Base-by-base conservation (phyloP, 2,888 invertebrate genomes). In the Nymphalis urticae region DNA sequence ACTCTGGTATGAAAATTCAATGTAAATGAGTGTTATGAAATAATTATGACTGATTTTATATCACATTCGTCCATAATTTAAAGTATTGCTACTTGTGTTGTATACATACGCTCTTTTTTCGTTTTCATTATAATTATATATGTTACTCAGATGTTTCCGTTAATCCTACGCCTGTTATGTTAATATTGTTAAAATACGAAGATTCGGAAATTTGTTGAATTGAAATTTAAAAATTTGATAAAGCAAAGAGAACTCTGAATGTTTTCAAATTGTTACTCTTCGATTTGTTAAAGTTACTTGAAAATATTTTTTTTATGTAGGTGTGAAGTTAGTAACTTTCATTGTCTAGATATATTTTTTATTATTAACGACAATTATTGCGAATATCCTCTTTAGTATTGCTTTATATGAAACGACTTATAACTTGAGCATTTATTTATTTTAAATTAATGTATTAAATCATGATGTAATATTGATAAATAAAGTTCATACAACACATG, bases 341-440 rank as follows among this genome's bases (percentile, higher is more conserved):
- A 63, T 48, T 56, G 63, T 62, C 68, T 61, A 48, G 56, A 67
- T 48, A 62, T 42, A 62, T 62, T 61, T 62, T 61, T 48, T 56
- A n/a, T 21, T 56, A 42, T 42, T 54, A 60, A 66, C 65, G 75
- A 79, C 54, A 56, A 62, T 80, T 78, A 65, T 76, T 78, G 73
- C 67, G 77, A 74, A 76, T 74, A 79, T 78, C 74, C 60, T 80
- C 75, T 80, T 75, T 82, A 81, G 78, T 80, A 77, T 59, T 72
- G 82, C 82, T 85, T 87, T 85, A 83, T 84, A 85, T 72, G 76
- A 77, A 80, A 81, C 81, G 85, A 89, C 86, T 76, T 71, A 64
- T 73, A 71, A 70, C 70, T 81, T 84, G 82, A 85, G 90, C 92
- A 92, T 91, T 92, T 92, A 90, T 90, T 91, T 91, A 88, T 89